Evolutionary conservation across 2,113 vertebrate genomes (phyloP), one percentile per base, ranked within the genome.

Genomic region (Sceloporus tristichus): DNA sequence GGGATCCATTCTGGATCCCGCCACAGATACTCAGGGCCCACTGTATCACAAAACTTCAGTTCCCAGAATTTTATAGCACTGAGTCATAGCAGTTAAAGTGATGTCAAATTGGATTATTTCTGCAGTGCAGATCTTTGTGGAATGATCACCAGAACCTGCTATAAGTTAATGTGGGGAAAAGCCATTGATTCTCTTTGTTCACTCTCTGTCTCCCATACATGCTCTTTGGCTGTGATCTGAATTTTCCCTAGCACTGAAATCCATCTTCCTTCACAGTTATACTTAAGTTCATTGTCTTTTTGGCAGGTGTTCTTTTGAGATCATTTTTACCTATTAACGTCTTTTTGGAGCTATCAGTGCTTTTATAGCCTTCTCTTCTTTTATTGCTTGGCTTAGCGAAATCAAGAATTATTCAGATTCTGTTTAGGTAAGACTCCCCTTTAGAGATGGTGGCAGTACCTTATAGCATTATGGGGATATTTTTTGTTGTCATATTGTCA

Each of bases 221-320:
- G 77, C 70, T 88, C 75, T 68, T 73, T 91, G 27, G 87, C 65
- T 92, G 90, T 56, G 68, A 92, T 91, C 78, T 94, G 80, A 87
- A 85, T 53, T 92, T 94, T 90, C 89, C 92, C 74, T 11, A 40
- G 87, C 84, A 93, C 83, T 89, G 91, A 54, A 91, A 92, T 94
- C 92, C 93, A 88, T 93, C 93, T 95, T 95, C 88, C 88, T 93
- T 92, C 93, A 65, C 90, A 90, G 90, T 89, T 82, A 88, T 84
- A 90, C 87, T 93, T 92, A 83, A 92, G 85, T 93, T 91, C 88
- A 88, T 88, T 95, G 93, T 94, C 92, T 94, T 91, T 93, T 91
- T 91, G 93, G 92, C 93, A 95, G 93, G 93, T 93, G 92, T 92
- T 95, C 94, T 92, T 95, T 78, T 90, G 84, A 94, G 92, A 94